These are phyloP conservation scores for Mnemiopsis leidyi DNA, from an alignment of 37 sponge, comb jelly and placozoan genomes.

Conservation along the genomic window DNA sequence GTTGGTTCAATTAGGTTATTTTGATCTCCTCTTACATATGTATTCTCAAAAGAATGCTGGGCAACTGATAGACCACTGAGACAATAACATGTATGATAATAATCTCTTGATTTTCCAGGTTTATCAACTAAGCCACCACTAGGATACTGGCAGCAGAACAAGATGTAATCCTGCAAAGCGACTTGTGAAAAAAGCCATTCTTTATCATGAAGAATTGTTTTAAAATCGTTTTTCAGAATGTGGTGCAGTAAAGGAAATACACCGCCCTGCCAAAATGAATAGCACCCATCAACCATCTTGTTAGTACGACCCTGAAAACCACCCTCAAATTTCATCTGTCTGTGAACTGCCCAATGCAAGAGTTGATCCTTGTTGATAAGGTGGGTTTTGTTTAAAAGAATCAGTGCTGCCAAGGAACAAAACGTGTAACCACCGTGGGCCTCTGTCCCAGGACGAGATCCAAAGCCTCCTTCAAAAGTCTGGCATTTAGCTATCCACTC, in stretches of 20 bases:
- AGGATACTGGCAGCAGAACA: conserved; percentile 85
- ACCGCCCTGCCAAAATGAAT: conserved; percentile 99
- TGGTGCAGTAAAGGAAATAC: conserved; percentile 80
- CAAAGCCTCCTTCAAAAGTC: conserved; percentile 89
- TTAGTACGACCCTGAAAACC: conserved; percentile 98
- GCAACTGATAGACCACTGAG: conserved; percentile 89
- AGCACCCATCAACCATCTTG: conserved; percentile 97
- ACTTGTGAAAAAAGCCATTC: conserved; percentile 66
- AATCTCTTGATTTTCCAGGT: conserved; percentile 77
- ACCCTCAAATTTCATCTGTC: conserved; percentile 93
- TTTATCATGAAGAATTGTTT: not conserved
- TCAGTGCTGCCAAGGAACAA: conserved; percentile 87
- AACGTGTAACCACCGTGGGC: conserved; percentile 97
- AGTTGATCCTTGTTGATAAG: conserved; percentile 71
- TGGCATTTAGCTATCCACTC: conserved; percentile 91
- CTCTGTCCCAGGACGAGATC: conserved; percentile 81
- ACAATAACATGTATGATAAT: conserved; percentile 95
- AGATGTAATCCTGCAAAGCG: conserved; percentile 88
- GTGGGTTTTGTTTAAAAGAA: conserved; percentile 75
- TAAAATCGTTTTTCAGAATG: conserved; percentile 42
- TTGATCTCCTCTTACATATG: conserved; percentile 8
- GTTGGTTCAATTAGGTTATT: conserved; percentile 67
- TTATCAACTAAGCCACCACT: conserved; percentile 90
- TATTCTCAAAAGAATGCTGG: conserved; percentile 71
- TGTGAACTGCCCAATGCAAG: conserved; percentile 79